Base-by-base conservation (phyloP, 2,888 invertebrate genomes). In the Malthinus seriepunctatus region DNA sequence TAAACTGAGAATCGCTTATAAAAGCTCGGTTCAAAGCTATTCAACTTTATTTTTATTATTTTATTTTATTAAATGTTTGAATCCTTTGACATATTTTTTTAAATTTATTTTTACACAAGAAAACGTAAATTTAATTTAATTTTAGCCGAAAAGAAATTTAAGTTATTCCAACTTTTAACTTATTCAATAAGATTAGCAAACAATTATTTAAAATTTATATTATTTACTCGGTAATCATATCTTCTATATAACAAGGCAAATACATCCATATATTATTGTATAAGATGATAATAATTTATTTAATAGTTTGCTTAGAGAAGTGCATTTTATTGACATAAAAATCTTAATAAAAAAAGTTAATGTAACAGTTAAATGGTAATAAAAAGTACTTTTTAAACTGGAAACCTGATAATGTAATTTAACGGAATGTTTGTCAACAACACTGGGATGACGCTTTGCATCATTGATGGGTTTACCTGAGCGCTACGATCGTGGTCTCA, bases 401-500 rank as follows among this genome's bases (percentile, higher is more conserved):
- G 59, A 51, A 58, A 60, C 54, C 59, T 60, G 59, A 60, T 60
- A 60, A 55, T 47, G 54, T 54, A 54, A 55, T 49, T 53, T 56
- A 55, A 58, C 53, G 56, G 47, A 47, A 51, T 65, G 65, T 67
- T 67, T 67, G 69, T 69, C 74, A 73, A 71, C 73, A 70, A 62
- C 64, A 65, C 64, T 64, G 67, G 66, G 67, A 63, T 60, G 62
- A 67, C 64, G 67, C 69, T 67, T 69, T 76, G 76, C 76, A 76
- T 76, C 76, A 76, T 77, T 76, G 75, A 76, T 76, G 76, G 57
- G 65, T 69, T 71, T 73, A 73, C 74, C 74, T 75, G 74, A 75
- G 73, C 72, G 67, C 63, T 60, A 68, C 71, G 71, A 73, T 69
- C 70, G 69, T 67, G 67, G 67, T 67, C 71, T 77, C 76, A 76